These are phyloP conservation scores for Dinocampus coccinellae DNA, from an alignment of 2,888 invertebrate species.

Conservation along the genomic window DNA sequence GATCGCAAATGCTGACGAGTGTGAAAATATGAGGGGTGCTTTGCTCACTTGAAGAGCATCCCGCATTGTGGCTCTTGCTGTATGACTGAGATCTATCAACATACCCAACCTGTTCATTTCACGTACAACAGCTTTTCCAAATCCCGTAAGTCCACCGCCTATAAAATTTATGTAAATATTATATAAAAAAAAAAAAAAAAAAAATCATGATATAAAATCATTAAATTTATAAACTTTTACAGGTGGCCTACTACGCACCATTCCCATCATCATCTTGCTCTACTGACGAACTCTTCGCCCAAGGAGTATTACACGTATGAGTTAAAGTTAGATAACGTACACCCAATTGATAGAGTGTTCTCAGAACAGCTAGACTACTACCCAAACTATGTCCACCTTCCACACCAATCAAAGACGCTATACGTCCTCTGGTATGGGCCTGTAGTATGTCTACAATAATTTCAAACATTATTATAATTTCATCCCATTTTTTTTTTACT, in stretches of 20 bases:
- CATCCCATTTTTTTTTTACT: no score
- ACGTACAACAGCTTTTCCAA: slow-evolving; percentile 80
- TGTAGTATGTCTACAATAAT: slow-evolving; percentile 75
- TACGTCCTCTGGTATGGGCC: slow-evolving; percentile 79
- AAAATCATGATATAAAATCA: no score
- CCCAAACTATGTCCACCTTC: slow-evolving; percentile 95
- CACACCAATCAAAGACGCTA: slow-evolving; percentile 90
- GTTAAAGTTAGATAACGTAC: slow-evolving; percentile 88
- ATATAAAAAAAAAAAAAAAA: no score
- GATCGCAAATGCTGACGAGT: slow-evolving; percentile 87
- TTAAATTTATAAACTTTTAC: neutral
- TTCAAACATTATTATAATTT: slow-evolving; percentile 9
- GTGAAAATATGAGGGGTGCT: slow-evolving; percentile 93
- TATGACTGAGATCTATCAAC: slow-evolving; percentile 92
- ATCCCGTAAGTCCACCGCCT: slow-evolving; percentile 63
- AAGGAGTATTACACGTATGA: slow-evolving; percentile 88
- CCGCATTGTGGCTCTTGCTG: slow-evolving; percentile 87
- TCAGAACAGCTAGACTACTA: slow-evolving; percentile 87
- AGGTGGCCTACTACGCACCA: slow-evolving; percentile 49
- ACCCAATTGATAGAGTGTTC: slow-evolving; percentile 90
- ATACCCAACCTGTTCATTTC: slow-evolving; percentile 96
- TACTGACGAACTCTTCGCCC: slow-evolving; percentile 71
- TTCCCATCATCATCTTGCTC: slow-evolving; percentile 60
- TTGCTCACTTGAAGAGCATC: slow-evolving; percentile 84
- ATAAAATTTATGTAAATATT: no score